phyloP scores from a whole-genome alignment of 1,140 invertebrate species.

The Panagrolaimus sp. region DNA sequence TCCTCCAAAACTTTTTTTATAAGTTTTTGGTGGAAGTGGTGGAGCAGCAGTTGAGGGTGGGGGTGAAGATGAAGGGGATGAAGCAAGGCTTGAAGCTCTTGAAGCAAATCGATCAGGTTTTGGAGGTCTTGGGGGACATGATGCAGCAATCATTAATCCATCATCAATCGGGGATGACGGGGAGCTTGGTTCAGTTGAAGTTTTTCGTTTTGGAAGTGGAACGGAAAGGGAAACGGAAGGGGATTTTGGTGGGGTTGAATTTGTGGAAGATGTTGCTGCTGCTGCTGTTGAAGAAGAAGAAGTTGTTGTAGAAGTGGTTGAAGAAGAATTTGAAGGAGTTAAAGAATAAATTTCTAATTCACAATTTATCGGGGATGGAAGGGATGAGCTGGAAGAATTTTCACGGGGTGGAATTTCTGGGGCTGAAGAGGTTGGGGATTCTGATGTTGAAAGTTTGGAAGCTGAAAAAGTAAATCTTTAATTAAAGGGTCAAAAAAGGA shows the following conservation, averaged over 20 bases:
- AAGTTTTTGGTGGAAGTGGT: conserved; percentile 21
- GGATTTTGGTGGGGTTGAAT: conserved; percentile 21
- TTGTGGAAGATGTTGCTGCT: background rate
- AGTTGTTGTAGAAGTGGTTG: background rate
- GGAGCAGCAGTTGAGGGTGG: conserved; percentile 15
- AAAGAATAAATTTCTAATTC: background rate
- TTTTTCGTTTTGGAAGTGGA: conserved; percentile 20
- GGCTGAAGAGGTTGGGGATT: background rate
- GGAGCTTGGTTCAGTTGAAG: conserved; percentile 5
- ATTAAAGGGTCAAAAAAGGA: background rate
- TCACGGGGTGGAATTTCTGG: no score
- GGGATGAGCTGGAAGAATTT: background rate
- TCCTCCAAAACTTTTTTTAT: background rate
- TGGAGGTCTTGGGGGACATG: conserved; percentile 19
- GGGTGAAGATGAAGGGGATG: background rate
- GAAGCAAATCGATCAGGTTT: background rate
- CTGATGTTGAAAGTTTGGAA: background rate
- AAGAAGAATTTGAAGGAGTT: background rate
- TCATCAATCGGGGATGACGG: background rate
- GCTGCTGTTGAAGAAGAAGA: background rate
- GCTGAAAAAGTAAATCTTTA: no score
- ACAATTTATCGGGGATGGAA: background rate
- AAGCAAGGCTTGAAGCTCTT: background rate
- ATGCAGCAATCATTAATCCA: background rate
- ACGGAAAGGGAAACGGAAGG: conserved; percentile 24